Conservation (phyloP, 2,113 vertebrate species). For the Micromys minutus region DNA sequence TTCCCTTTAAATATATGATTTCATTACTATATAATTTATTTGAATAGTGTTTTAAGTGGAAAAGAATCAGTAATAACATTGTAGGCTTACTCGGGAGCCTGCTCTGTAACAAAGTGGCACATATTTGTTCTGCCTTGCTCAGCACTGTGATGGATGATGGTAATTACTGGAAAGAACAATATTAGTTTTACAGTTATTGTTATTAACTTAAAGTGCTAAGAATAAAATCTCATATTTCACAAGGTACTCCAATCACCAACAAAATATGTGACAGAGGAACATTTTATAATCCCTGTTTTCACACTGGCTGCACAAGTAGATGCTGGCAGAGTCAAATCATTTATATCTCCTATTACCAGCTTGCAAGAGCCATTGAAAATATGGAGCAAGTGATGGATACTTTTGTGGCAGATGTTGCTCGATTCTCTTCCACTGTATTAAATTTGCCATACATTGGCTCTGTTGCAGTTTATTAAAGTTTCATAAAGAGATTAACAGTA, state of each 20-base stretch:
- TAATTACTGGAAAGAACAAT: slow-evolving; percentile 87
- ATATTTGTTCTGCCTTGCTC: slow-evolving; percentile 79
- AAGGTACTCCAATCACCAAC: slow-evolving; percentile 79
- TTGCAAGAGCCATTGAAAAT: slow-evolving; percentile 81
- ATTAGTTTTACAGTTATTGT: slow-evolving; percentile 87
- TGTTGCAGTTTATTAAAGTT: slow-evolving; percentile 81
- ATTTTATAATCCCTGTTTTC: slow-evolving; percentile 85
- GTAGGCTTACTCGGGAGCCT: slow-evolving; percentile 71
- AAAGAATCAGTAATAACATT: slow-evolving; percentile 73
- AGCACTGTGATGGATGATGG: slow-evolving; percentile 82
- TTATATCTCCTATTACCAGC: slow-evolving; percentile 84
- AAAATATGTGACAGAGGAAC: slow-evolving; percentile 83
- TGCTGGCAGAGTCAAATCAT: slow-evolving; percentile 83
- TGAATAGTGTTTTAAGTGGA: slow-evolving; percentile 80
- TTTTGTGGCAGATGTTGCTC: slow-evolving; percentile 83
- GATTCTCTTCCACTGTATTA: slow-evolving; percentile 76
- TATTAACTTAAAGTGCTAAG: slow-evolving; percentile 85
- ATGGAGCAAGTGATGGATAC: slow-evolving; percentile 81
- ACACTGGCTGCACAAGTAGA: slow-evolving; percentile 82
- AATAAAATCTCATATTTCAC: slow-evolving; percentile 85
- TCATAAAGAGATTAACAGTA: slow-evolving; percentile 73
- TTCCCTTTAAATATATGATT: slow-evolving; percentile 71
- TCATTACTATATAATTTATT: slow-evolving; percentile 75
- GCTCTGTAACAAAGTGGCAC: slow-evolving; percentile 69
- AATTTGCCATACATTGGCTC: slow-evolving; percentile 76